phyloP scores from a whole-genome alignment of 2,113 vertebrate species.

The Melospiza georgiana region DNA sequence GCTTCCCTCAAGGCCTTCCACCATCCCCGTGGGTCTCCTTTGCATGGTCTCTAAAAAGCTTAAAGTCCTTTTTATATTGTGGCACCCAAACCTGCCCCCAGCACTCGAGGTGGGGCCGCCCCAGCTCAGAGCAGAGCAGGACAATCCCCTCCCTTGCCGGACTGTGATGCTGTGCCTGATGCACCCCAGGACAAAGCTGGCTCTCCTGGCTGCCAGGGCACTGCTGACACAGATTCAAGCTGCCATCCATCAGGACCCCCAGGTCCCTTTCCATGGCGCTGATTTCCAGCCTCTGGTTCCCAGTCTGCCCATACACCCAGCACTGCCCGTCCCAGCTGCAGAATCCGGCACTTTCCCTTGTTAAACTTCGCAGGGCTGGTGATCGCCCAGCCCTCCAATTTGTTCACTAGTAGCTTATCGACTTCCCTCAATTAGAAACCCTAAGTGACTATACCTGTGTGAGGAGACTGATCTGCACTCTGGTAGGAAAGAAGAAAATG shows the following conservation, averaged over 20 bases:
- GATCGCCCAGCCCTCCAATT: neutral
- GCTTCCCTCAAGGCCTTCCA: neutral
- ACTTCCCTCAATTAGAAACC: neutral
- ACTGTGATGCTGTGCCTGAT: neutral
- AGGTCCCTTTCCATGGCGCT: neutral
- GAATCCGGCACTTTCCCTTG: neutral
- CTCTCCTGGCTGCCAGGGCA: neutral
- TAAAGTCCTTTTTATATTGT: too few species aligned
- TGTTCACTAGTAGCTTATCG: neutral
- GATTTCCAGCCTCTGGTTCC: neutral
- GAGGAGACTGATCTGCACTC: neutral
- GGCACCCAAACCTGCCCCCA: too few species aligned
- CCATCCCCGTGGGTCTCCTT: fast-evolving
- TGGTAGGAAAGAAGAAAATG: neutral
- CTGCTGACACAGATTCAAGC: neutral
- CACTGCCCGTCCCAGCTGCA: neutral
- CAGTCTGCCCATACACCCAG: neutral
- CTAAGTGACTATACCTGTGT: neutral
- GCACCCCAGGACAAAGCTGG: fast-evolving
- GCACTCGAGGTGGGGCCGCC: fast-evolving
- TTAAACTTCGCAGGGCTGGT: too few species aligned
- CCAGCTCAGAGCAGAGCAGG: fast-evolving
- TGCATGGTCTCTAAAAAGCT: fast-evolving
- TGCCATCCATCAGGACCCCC: fast-evolving
- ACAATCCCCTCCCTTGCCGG: neutral